Percentiles rank a stretch among this genome's conserved stretches.
These are phyloP conservation scores for Drosophila setosimentum DNA, from an alignment of 2,888 invertebrate genomes.

Conservation along the genomic window DNA sequence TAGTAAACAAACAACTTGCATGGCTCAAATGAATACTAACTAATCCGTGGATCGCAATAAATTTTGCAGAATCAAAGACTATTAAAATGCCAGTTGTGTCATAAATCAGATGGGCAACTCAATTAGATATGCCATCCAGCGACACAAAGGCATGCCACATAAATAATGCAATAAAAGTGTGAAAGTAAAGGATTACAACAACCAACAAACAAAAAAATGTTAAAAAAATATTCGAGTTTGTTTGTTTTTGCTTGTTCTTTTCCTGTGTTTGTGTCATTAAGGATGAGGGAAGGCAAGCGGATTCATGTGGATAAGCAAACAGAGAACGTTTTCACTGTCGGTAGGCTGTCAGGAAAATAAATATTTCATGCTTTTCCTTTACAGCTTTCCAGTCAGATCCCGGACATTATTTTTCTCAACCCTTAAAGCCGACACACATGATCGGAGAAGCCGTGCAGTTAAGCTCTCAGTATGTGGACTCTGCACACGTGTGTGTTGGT, in stretches of 20 bases:
- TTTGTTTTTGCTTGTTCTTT: slow-evolving; percentile 7
- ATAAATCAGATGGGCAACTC: slow-evolving; percentile 58
- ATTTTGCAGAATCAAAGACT: slow-evolving; percentile 21
- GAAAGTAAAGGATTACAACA: slow-evolving; percentile 44
- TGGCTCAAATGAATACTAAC: slow-evolving; percentile 14
- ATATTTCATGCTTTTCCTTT: slow-evolving; percentile 44
- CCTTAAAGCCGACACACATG: slow-evolving; percentile 32
- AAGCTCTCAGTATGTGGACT: slow-evolving; percentile 9
- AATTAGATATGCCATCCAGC: slow-evolving; percentile 63
- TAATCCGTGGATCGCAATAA: slow-evolving; percentile 39
- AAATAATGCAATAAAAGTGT: slow-evolving; percentile 65
- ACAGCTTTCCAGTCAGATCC: slow-evolving; percentile 16
- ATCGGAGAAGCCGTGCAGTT: slow-evolving; percentile 30
- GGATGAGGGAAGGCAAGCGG: slow-evolving; percentile 34
- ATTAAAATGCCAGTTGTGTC: slow-evolving; percentile 41
- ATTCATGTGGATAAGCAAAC: slow-evolving; percentile 42
- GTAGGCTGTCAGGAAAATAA: slow-evolving; percentile 39
- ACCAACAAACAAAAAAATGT: slow-evolving; percentile 11
- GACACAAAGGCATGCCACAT: slow-evolving; percentile 44
- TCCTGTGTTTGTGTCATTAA: slow-evolving; percentile 42
- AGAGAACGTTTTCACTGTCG: not conserved
- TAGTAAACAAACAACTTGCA: slow-evolving; percentile 10
- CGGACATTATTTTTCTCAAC: slow-evolving; percentile 17
- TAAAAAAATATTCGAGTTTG: slow-evolving; percentile 22
- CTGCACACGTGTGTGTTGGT: slow-evolving; percentile 2